Base-by-base conservation (phyloP, 1,140 invertebrate genomes). In the Conopomorpha cramerella region DNA sequence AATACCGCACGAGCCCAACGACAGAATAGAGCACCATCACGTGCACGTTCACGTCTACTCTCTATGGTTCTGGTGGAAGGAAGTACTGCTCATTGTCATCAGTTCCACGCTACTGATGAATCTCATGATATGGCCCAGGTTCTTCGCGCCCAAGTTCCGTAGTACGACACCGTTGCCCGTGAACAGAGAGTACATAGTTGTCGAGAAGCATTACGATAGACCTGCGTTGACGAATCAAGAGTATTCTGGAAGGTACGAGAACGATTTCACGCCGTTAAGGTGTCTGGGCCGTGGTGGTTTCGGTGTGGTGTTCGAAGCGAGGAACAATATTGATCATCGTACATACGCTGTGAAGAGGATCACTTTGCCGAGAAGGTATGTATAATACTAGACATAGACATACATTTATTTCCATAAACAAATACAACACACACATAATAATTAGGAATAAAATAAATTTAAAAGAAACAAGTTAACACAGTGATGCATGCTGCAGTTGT, bases 301-400 rank as follows among this genome's bases (percentile, higher is more conserved):
- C 78, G 96, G 96, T 0, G 87, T 98, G 13, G 96, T 99, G 0
- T 98, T 98, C 77, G 91, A 98, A 70, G 94, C 92, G 0, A 89
- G 84, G 61, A 97, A 98, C 65, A 95, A 93, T 74, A 87, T 98
- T 35, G 96, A 99, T 66, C 91, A 97, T 55, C 90, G 92, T 52
- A 82, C 88, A 45, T 99, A 99, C 80, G 96, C 96, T 13, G 87
- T 99, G 0, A 99, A 99, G 78, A 84, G 95, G 52, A 98, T 98
- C 30, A 84, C 86, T 4, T 74, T 98, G 38, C 91, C 93, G 8
- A 89, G 90, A 49, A 89, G 84, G 90, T 92, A 70, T 67, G 71
- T 42, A 13, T 18, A n/a, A n/a, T n/a, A n/a, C n/a, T n/a, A n/a
- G n/a, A n/a, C n/a, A n/a, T n/a, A n/a, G n/a, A n/a, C n/a, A n/a